phyloP scores from a whole-genome alignment of 2,113 vertebrate genomes.

The Anas platyrhynchos region DNA sequence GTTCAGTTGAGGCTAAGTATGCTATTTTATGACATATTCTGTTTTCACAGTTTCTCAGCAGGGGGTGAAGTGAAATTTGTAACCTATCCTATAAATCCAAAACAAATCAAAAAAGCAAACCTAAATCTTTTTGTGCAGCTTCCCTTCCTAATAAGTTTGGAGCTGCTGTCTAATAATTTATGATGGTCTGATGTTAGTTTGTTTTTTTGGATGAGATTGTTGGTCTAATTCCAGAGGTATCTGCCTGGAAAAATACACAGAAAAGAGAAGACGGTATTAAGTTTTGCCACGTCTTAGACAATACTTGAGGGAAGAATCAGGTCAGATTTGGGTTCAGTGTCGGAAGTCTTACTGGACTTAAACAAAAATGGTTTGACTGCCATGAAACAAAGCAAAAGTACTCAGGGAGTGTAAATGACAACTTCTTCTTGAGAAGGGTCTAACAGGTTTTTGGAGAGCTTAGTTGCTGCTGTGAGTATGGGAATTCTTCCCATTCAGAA shows the following conservation, averaged over 20 bases:
- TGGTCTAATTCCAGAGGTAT: constrained; percentile 24
- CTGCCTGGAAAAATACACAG: constrained; percentile 11
- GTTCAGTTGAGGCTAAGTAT: neutral
- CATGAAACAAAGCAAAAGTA: neutral
- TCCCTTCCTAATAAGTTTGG: neutral
- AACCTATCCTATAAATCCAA: neutral
- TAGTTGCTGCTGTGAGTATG: neutral
- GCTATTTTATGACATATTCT: constrained; percentile 20
- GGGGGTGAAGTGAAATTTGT: neutral
- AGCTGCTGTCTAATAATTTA: neutral
- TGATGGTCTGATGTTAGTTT: neutral
- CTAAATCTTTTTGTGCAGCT: neutral
- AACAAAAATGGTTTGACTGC: neutral
- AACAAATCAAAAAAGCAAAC: neutral
- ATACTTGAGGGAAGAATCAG: neutral
- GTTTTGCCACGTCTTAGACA: neutral
- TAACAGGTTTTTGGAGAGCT: neutral
- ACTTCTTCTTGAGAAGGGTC: neutral
- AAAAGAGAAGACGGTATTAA: neutral
- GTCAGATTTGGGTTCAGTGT: neutral
- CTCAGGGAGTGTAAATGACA: neutral
- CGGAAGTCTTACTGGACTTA: neutral
- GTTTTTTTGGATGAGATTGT: constrained; percentile 4
- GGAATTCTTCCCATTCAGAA: neutral
- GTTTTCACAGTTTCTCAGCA: constrained; percentile 15